Base-by-base conservation (phyloP, 2,797 vertebrate genomes). In the Coregonus suidteri region DNA sequence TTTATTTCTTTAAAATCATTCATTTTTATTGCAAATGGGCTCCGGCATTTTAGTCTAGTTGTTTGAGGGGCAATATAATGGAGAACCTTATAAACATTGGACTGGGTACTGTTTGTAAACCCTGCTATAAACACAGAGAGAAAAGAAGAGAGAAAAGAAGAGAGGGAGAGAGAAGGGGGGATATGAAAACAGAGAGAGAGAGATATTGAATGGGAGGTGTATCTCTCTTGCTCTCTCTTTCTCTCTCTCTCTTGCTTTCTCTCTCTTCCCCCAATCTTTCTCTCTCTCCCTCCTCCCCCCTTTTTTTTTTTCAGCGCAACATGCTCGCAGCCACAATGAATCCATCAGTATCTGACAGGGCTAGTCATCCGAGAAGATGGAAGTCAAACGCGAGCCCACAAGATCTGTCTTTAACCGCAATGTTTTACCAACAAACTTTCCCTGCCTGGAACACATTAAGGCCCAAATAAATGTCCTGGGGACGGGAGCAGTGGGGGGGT, bases 321-420 rank as follows among this genome's bases (percentile, higher is more conserved):
- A 62, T 11, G 54, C 78, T 71, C 70, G 65, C 79, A 82, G 75
- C 73, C 84, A 83, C 81, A 78, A 83, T 80, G 73, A 84, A 87
- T 88, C 83, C 82, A 87, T 88, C 83, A 88, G 69, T 68, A 41
- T 76, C 70, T 84, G 86, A 84, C 83, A 85, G 72, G 73, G n/a
- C 31, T 79, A 85, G 76, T 82, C 83, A 84, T 81, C 75, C 70
- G 53, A 75, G 73, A 73, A 72, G 69, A 80, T 79, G 54, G 25
- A 69, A 81, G 82, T 74, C 75, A 14, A 71, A 82, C 41, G 64
- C 79, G 35, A 71, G 74, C 75, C 73, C 79, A 71, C 76, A 79
- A 82, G 81, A 84, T 78, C 77, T 82, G 77, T 75, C 79, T 83
- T 84, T 88, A 86, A 86, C 87, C 71, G 68, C 77, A 77, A 79